phyloP scores from a whole-genome alignment of 1,140 invertebrate genomes.

The Polypedilum vanderplanki region DNA sequence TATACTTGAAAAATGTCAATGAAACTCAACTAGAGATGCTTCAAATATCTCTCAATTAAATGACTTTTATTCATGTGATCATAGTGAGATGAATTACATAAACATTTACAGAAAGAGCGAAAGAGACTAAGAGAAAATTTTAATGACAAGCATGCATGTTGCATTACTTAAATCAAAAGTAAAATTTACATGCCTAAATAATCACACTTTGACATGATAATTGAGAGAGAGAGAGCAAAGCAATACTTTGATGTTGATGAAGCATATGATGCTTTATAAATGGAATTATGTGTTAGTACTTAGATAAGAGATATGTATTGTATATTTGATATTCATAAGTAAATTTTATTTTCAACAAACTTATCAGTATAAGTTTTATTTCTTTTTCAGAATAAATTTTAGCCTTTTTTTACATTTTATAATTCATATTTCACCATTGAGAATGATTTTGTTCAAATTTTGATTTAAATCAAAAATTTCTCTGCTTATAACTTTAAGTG shows the following conservation, averaged over 20 bases:
- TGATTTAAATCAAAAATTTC: background rate
- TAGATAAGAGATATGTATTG: too few relatives aligned
- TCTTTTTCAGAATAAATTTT: too few relatives aligned
- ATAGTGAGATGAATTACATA: background rate
- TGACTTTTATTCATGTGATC: background rate
- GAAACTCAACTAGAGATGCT: background rate
- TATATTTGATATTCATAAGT: too few relatives aligned
- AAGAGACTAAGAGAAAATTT: background rate
- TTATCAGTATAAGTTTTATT: too few relatives aligned
- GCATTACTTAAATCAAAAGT: background rate
- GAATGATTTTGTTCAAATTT: background rate
- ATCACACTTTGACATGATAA: slow-evolving; percentile 13
- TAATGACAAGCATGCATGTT: too few relatives aligned
- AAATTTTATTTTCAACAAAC: too few relatives aligned
- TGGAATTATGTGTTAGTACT: too few relatives aligned
- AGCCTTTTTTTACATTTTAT: too few relatives aligned
- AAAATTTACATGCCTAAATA: slow-evolving; percentile 12
- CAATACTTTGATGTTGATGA: too few relatives aligned
- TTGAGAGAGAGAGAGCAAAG: slow-evolving; percentile 57
- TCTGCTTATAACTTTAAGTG: background rate
- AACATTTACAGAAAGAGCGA: background rate
- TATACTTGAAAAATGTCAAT: background rate
- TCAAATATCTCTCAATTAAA: background rate
- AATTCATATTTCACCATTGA: too few relatives aligned
- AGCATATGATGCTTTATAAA: too few relatives aligned